Conservation (phyloP, 2,888 invertebrate genomes). For the Ochlodes sylvanus region DNA sequence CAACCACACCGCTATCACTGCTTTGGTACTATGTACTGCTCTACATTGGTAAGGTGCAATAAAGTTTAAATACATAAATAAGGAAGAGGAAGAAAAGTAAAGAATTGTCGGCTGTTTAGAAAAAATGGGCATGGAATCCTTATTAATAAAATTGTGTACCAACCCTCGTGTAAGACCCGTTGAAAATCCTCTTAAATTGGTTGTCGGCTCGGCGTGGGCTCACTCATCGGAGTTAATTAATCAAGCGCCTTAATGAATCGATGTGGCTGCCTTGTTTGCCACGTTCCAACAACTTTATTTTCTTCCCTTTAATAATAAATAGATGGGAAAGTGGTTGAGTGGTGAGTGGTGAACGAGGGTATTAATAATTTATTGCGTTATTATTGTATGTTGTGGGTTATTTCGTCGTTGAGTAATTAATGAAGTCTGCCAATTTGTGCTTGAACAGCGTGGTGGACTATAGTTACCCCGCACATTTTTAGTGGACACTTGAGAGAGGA, state of each 20-base stretch:
- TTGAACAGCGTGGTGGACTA: too few relatives aligned
- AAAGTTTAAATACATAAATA: too few relatives aligned
- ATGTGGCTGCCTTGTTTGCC: conserved; percentile 11
- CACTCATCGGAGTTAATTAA: conserved; percentile 22
- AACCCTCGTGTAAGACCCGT: background rate
- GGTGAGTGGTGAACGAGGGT: background rate
- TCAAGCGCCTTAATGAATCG: conserved; percentile 25
- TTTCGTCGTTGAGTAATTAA: too few relatives aligned
- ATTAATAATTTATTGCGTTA: background rate
- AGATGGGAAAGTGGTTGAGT: background rate
- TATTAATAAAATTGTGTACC: background rate
- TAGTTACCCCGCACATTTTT: too few relatives aligned
- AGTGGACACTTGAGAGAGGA: too few relatives aligned
- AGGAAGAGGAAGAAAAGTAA: too few relatives aligned
- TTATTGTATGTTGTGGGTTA: too few relatives aligned
- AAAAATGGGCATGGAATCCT: background rate
- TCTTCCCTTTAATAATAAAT: conserved; percentile 11
- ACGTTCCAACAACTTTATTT: conserved; percentile 5
- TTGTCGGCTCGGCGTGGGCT: background rate
- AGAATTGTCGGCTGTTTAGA: too few relatives aligned
- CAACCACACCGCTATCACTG: too few relatives aligned
- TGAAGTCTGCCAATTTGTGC: too few relatives aligned
- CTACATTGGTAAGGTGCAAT: too few relatives aligned
- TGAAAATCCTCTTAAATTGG: conserved; percentile 18
- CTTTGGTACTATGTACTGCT: too few relatives aligned